These are phyloP conservation scores for Anser cygnoides DNA, from an alignment of 2,113 vertebrate genomes.

Conservation along the genomic window DNA sequence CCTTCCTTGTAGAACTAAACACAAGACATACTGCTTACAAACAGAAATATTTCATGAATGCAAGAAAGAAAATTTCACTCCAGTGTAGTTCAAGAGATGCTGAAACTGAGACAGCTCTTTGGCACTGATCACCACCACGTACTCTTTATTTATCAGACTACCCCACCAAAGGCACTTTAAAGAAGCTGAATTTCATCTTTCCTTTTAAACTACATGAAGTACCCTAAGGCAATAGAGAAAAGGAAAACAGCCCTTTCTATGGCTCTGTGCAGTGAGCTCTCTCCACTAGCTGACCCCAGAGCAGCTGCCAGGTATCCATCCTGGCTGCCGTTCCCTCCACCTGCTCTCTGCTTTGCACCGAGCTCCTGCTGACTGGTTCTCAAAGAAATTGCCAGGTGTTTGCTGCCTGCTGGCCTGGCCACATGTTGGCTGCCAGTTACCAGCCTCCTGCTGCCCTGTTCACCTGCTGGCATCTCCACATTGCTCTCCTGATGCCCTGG, in stretches of 20 bases:
- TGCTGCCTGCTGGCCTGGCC: neutral
- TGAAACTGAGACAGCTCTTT: neutral
- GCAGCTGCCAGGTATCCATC: constrained; percentile 12
- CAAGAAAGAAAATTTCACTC: neutral
- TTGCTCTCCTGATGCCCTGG: neutral
- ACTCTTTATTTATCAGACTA: neutral
- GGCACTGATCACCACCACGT: neutral
- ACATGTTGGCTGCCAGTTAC: neutral
- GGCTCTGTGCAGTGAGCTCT: neutral
- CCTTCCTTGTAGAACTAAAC: neutral
- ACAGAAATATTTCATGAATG: neutral
- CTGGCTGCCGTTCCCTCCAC: neutral
- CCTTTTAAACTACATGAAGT: neutral
- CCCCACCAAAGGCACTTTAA: neutral
- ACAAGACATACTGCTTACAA: neutral
- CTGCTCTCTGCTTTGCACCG: constrained; percentile 7
- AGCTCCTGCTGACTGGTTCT: neutral
- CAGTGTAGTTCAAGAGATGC: neutral
- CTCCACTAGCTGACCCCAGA: neutral
- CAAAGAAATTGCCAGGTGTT: neutral
- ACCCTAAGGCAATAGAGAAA: neutral
- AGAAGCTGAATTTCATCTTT: neutral
- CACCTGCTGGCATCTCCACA: neutral
- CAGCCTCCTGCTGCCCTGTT: neutral
- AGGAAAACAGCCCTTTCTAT: neutral